Conservation (phyloP, 2,113 vertebrate species). For the Misgurnus mizolepis region DNA sequence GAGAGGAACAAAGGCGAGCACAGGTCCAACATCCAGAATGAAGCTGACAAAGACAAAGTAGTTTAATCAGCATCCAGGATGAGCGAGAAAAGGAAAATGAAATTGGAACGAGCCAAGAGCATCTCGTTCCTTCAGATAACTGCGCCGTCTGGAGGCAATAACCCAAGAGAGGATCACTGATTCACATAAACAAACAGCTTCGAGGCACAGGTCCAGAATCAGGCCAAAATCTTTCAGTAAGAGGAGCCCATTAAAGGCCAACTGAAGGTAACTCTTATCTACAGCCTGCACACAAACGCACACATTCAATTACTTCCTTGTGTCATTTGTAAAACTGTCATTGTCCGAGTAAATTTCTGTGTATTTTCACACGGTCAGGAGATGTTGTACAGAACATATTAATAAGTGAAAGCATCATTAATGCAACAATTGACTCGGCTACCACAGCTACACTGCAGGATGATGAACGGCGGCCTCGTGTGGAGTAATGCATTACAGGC, state of each 20-base stretch:
- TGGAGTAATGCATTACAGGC: constrained; percentile 6
- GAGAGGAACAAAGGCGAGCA: constrained; percentile 38
- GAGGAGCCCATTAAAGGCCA: not conserved
- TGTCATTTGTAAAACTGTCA: constrained; percentile 8
- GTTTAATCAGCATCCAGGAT: constrained; percentile 56
- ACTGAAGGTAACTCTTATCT: constrained; percentile 13
- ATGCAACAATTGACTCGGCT: not conserved
- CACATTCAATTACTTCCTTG: not conserved
- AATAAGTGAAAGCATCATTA: not conserved
- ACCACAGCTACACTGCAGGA: not conserved
- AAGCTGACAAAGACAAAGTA: constrained; percentile 57
- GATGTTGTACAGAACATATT: not conserved
- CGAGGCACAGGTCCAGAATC: not conserved
- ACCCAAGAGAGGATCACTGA: constrained; percentile 29
- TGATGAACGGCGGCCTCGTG: not conserved
- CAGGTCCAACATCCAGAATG: constrained; percentile 34
- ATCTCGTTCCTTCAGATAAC: constrained; percentile 45
- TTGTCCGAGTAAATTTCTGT: not conserved
- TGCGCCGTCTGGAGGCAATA: constrained; percentile 38
- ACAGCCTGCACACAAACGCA: not conserved
- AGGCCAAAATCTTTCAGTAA: not conserved
- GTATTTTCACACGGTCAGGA: not conserved
- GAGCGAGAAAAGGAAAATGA: constrained; percentile 9
- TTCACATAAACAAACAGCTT: constrained; percentile 12
- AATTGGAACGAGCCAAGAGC: constrained; percentile 10